Base-by-base conservation (phyloP, 2,888 invertebrate genomes). In the Synanthedon myopaeformis region DNA sequence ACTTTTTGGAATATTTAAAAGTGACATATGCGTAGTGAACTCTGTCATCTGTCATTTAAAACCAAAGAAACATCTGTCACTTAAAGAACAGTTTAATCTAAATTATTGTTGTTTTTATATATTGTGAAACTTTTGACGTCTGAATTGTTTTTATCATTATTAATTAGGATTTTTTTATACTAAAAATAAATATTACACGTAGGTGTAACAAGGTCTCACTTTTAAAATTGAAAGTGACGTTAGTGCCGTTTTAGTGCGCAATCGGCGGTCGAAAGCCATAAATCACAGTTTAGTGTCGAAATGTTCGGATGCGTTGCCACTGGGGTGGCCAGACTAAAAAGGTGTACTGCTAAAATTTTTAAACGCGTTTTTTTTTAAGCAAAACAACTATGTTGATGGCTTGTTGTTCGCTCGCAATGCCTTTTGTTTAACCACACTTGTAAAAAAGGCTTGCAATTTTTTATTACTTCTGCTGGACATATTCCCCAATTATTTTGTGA, bases 191-290 rank as follows among this genome's bases (percentile, higher is more conserved):
- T 63, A 61, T 67, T 74, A 69, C 73, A 58, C 57, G 55, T 59
- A 68, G 79, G 82, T 84, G 77, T 83, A 65, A 82, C 61, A 57
- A 66, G 62, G 58, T 63, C 54, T 64, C 70, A 67, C 72, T 73
- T 85, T 86, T 87, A 85, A 87, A 87, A 87, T 86, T 85, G 86
- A 87, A 86, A 86, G 85, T 87, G 86, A 85, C 85, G 86, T 85
- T 81, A 86, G 83, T 83, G 85, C 79, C 75, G 79, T 84, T 87
- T 87, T 87, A 87, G 84, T 85, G 75, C 83, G 82, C 86, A 85
- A 85, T 86, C 86, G 83, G 76, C 78, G 82, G 71, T 72, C 80
- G 72, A 78, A 74, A 75, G 84, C 72, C 78, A 81, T 87, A 87
- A 86, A 86, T 87, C 86, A 87, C 83, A 79, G 83, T 85, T 87